phyloP scores from a whole-genome alignment of 2,113 vertebrate genomes.

The Tonatia bakeri region DNA sequence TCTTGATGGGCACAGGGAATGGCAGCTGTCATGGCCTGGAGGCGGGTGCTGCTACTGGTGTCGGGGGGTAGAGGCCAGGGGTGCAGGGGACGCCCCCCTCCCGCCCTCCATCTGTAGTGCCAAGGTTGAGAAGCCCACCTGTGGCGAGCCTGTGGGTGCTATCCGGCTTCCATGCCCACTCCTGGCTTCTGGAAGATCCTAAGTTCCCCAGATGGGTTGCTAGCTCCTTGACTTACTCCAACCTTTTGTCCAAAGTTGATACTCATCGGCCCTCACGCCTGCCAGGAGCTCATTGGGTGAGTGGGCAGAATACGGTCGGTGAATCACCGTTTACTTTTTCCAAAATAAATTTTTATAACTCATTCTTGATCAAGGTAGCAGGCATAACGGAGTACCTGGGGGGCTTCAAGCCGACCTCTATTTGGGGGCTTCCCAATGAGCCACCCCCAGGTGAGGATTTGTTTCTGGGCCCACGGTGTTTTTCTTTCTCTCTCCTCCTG shows the following conservation, averaged over 20 bases:
- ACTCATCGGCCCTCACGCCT: neutral
- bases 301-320: neutral
- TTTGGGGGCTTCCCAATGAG: neutral
- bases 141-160: neutral
- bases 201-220: neutral
- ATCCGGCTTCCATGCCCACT: neutral
- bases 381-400: neutral
- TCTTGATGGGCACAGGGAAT: rapidly evolving
- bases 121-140: neutral
- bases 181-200: neutral
- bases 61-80: neutral
- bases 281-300: neutral
- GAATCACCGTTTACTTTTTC: neutral
- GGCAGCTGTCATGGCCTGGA: neutral
- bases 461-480: neutral
- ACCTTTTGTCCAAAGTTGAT: neutral
- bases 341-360: neutral
- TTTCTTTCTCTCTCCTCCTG: neutral
- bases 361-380: neutral
- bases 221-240: neutral
- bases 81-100: rapidly evolving
- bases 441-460: neutral
- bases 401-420: neutral
- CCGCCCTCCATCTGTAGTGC: rapidly evolving
- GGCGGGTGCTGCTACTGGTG: neutral